Evolutionary conservation across 2,888 invertebrate species (phyloP), one percentile per base, ranked within the genome.

Genomic region (Beris chalybata): DNA sequence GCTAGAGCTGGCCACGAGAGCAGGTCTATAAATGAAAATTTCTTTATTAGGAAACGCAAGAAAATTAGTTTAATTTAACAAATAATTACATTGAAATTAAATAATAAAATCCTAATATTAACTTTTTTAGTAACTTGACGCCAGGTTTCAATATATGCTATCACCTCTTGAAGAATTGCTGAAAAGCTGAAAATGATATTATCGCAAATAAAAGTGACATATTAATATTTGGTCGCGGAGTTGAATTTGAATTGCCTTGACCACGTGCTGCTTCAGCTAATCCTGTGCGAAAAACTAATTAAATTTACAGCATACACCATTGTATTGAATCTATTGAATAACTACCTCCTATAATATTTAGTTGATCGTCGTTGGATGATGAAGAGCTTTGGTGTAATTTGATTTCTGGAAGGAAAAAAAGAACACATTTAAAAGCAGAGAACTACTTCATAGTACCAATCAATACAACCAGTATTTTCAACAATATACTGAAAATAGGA

Each of bases 381-480:
- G 78, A 72, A 57, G 76, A 74, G 69, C 79, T 81, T 52, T 79
- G 78, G 74, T 80, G 79, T 53, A 81, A 73, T 75, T 81, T 81
- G 68, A 81, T 81, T 78, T 81, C 81, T 81, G 66, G 59, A 56
- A 29, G n/a, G 4, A 53, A 5, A 48, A 54, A 30, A 43, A 5
- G 5, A 15, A 12, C 7, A 6, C 7, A 53, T 5, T 31, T 6
- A 22, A 22, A 22, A 2, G 22, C 22, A 22, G 22, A 22, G 22
- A 22, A 22, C 2, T 22, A 22, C 22, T 22, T 22, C 22, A 22
- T 22, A 22, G 3, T 3, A 22, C 22, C 22, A 22, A 22, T 22
- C 22, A 22, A 22, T 22, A 22, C 22, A 22, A 22, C 2, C 22
- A 22, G 3, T 22, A 22, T 22, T 22, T 22, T 22, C 22, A 22